Conservation (phyloP, 2,888 invertebrate species). For the Entomobrya multifasciata region DNA sequence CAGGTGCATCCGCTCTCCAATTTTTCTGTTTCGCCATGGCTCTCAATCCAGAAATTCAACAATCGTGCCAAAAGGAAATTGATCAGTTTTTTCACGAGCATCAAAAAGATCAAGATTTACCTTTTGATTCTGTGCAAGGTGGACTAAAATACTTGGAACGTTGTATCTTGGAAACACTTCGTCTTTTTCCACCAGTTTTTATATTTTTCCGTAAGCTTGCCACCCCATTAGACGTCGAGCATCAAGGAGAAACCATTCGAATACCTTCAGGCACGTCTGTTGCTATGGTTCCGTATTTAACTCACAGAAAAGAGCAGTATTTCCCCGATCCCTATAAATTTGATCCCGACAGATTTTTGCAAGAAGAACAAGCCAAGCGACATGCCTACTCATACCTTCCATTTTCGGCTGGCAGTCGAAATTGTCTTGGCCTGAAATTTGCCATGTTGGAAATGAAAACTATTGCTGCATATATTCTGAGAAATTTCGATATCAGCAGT, state of each 20-base stretch:
- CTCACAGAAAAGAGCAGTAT: not conserved
- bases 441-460: constrained; percentile 4
- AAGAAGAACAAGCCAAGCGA: not conserved
- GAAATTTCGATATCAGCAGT: not conserved
- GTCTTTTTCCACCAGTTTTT: constrained; percentile 39
- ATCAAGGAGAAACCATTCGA: not conserved
- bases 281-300: not conserved
- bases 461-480: not conserved
- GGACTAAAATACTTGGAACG: constrained; percentile 33
- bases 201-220: constrained; percentile 13
- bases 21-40: constrained; percentile 40
- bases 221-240: not conserved
- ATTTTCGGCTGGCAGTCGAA: not conserved
- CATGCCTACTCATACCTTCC: not conserved
- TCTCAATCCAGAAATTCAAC: constrained; percentile 40
- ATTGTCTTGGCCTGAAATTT: constrained; percentile 25
- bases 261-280: not conserved
- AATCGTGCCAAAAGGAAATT: constrained; percentile 25
- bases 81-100: constrained; percentile 21
- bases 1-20: constrained; percentile 16
- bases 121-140: not conserved
- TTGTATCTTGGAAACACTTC: constrained; percentile 43
- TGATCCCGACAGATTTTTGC: constrained; percentile 28
- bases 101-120: not conserved
- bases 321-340: not conserved